A percentile compares a stretch with the other conserved stretches of the same genome.
Evolutionary conservation across 2,888 invertebrate species (phyloP).

Genomic region (Drosophila leonis): DNA sequence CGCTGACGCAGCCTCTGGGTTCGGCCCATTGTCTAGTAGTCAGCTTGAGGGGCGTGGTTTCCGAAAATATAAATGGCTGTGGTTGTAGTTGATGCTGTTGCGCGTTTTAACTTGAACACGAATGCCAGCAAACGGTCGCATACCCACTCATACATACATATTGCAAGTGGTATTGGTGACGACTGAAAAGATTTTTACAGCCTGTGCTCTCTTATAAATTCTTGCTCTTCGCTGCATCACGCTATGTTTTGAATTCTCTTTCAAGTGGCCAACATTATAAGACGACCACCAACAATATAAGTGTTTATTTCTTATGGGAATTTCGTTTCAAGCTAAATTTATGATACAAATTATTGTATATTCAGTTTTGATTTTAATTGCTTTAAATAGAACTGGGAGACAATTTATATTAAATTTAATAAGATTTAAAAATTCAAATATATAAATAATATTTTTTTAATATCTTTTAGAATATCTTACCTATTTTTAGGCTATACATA

Average conservation of each 20-base stretch:
- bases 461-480: too few species aligned
- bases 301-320: neutral
- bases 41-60: conserved; percentile 84
- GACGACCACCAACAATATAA: neutral
- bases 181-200: conserved; percentile 35
- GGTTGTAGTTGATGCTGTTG: conserved; percentile 56
- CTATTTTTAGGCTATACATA: neutral
- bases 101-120: conserved; percentile 45
- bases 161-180: conserved; percentile 70
- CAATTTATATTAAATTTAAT: neutral
- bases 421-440: too few species aligned
- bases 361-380: neutral
- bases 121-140: conserved; percentile 42
- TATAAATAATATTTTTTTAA: too few species aligned
- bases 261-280: neutral
- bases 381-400: neutral
- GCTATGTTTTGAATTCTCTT: conserved; percentile 28
- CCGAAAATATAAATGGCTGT: conserved; percentile 83
- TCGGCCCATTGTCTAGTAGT: conserved; percentile 80
- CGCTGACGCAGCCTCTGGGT: conserved; percentile 77
- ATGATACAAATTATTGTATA: neutral
- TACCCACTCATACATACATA: conserved; percentile 27
- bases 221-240: conserved; percentile 1
- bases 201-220: conserved; percentile 34
- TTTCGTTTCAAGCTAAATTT: neutral